Evolutionary conservation across 1,140 invertebrate species (phyloP), one percentile per base, ranked within the genome.

Genomic region (Aporrectodea caliginosa): DNA sequence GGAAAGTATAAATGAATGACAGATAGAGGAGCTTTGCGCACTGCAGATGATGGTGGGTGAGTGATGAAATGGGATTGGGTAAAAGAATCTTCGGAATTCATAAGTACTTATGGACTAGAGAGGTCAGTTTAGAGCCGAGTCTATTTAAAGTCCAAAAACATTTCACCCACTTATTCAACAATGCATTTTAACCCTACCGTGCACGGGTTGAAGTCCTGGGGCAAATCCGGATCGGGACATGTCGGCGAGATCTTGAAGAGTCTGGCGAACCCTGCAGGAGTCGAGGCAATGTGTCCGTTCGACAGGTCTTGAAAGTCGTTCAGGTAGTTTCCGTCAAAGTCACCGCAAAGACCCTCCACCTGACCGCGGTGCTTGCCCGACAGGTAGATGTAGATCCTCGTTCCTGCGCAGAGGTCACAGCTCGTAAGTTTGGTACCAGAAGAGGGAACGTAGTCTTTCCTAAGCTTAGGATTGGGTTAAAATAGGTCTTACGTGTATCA

Each of bases 281-380:
- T 80, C 2, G 33, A 35, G 16, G 75, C 75, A 29, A 79, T 34
- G 2, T 79, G 70, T 22, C 78, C 78, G 16, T 43, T 68, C 6
- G 68, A 31, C 72, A 75, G 70, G 29, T 73, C 75, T 16, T 31
- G 29, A 89, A 96, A 95, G 76, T 88, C 87, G 80, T 88, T 85
- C 22, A 79, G 83, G 33, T 84, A 83, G 84, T 96, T 92, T 33
- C 92, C 92, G 86, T 98, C 95, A 86, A 93, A 97, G 86, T 97
- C 95, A 0, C 95, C 95, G 87, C 95, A 97, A 1, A 97, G 88
- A 74, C 95, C 95, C 88, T 91, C 92, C 1, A 95, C 91, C 90
- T 93, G 85, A 16, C 69, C 75, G 16, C 34, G 69, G n/a, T 73
- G 72, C 34, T 72, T 73, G 14, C 69, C 33, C 2, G 68, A 29